These are phyloP conservation scores for Lethenteron camtschaticum DNA, from an alignment of 2,113 vertebrate genomes.

Conservation along the genomic window DNA sequence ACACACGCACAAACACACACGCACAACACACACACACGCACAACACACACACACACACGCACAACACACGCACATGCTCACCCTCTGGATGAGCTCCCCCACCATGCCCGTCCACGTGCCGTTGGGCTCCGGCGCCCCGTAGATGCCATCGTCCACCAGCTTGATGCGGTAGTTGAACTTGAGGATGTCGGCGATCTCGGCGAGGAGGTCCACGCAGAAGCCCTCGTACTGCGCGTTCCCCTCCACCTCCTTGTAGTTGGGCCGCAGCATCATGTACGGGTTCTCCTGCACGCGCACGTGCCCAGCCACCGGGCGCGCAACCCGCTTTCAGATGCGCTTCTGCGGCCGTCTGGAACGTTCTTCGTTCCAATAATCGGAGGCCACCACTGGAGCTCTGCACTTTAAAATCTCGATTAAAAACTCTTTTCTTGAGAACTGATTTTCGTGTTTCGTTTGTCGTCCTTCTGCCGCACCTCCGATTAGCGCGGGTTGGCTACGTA, in stretches of 20 bases:
- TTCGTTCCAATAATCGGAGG: too few relatives aligned
- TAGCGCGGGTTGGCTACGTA: too few relatives aligned
- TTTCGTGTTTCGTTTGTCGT: too few relatives aligned
- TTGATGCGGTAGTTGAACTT: constrained; percentile 60
- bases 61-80: constrained; percentile 18
- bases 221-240: constrained; percentile 63
- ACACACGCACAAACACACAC: not conserved
- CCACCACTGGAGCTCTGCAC: too few relatives aligned
- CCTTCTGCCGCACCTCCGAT: too few relatives aligned
- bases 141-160: constrained; percentile 58
- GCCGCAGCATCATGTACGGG: constrained; percentile 57
- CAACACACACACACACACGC: not conserved
- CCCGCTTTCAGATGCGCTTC: not conserved
- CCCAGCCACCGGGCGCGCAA: not conserved
- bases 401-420: too few relatives aligned
- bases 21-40: not conserved
- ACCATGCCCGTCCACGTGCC: constrained; percentile 86
- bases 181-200: constrained; percentile 44
- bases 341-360: too few relatives aligned
- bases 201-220: constrained; percentile 75
- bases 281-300: constrained; percentile 38
- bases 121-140: constrained; percentile 55
- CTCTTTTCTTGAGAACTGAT: too few relatives aligned
- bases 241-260: constrained; percentile 56
- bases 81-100: constrained; percentile 69